Evolutionary conservation across 2,113 vertebrate genomes (phyloP), one percentile per base, ranked within the genome.

Genomic region (Emydocephalus ijimae): DNA sequence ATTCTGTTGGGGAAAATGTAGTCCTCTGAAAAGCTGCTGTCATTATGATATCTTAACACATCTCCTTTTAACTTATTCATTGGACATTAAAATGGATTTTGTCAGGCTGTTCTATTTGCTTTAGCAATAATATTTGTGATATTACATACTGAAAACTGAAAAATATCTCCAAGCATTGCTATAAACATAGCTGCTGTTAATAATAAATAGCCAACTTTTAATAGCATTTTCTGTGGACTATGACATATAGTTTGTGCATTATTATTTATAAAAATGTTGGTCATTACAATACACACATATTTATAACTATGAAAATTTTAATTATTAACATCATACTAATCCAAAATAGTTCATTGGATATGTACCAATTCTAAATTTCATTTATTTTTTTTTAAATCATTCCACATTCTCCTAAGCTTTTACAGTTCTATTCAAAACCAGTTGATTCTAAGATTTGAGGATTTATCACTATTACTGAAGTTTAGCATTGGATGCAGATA

Each of bases 191-290:
- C 86, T 91, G 92, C 59, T 94, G 48, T 91, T 57, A 86, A 88
- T 69, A 12, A 11, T 90, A 89, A 93, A 89, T 91, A 21, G 91
- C 94, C 89, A 85, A 4, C 91, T 69, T 91, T n/a, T 92, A 34
- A 11, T 3, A 69, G 91, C 90, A 87, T 69, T 48, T 87, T 85
- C 93, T 74, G 89, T 61, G 90, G 74, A 94, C 64, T 95, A 87
- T 93, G 91, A 55, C 81, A 92, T 59, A 56, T 20, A 95, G 93
- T 95, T 96, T 91, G 89, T 26, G 12, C 1, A 0, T 87, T 95
- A 87, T 94, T 94, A 91, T 95, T 95, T 94, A n/a, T 93, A 94
- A 92, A 92, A 89, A n/a, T 88, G 26, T 92, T 85, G 87, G 88
- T 15, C 50, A 90, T 43, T 93, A 14, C 45, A 87, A 64, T 94